Base-by-base conservation (phyloP, 2,888 invertebrate species). In the Hirudinaria manillensis region DNA sequence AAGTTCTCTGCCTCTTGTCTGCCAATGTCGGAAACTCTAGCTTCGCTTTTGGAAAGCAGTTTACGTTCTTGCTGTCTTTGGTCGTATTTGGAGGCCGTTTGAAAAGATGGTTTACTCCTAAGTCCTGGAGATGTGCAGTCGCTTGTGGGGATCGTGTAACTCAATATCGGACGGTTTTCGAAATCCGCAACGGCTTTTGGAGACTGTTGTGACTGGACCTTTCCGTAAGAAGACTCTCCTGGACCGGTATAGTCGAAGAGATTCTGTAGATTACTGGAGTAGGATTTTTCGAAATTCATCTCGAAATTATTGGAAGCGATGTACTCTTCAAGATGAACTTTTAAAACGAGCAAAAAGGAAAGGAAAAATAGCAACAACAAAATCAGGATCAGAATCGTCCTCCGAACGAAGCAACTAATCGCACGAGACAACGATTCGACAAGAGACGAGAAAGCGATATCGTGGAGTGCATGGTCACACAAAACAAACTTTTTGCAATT, bases 111-210 rank as follows among this genome's bases (percentile, higher is more conserved):
- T 32, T 68, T 32, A 16, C 29, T 36, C 34, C 36, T 2, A 7
- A 34, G 36, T 1, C 61, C 29, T 29, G 61, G 61, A 61, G 61
- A 61, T 2, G 19, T 61, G 29, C 61, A 61, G 36, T 32, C 36
- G 36, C 10, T 68, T 34, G 68, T 36, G 10, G 68, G 68, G 4
- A 68, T 68, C 10, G 34, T 68, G 68, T 34, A 68, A 13, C 36
- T 68, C n/a, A 68, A 34, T 34, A 68, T 68, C 36, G 68, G 68
- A 34, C 68, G 32, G 68, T 68, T 68, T n/a, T 68, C 68, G 36
- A 29, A 68, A 32, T 32, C 36, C 10, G n/a, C 36, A 32, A n/a
- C 7, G 16, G 36, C 34, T n/a, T n/a, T n/a, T 10, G 68, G 32
- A n/a, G 68, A 36, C 32, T 29, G 29, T 32, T 68, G 68, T 13